Evolutionary conservation across 2,888 invertebrate genomes (phyloP).

Genomic region (Galerucella nymphaeae): DNA sequence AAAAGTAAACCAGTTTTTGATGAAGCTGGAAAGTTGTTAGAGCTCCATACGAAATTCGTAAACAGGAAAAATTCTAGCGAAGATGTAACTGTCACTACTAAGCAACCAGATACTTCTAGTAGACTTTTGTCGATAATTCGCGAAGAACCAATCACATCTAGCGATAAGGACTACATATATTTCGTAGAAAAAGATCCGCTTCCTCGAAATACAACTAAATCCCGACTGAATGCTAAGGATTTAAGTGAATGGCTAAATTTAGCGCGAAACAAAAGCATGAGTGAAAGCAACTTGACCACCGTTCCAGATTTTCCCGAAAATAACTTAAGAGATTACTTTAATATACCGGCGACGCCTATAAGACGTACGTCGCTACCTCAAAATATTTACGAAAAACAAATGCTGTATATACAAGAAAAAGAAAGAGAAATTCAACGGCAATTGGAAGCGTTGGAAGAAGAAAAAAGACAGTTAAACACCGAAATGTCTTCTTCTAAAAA

Average conservation of each 20-base stretch:
- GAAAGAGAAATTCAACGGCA: slow-evolving; percentile 76
- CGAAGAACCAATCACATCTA: slow-evolving; percentile 57
- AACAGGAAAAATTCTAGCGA: slow-evolving; percentile 66
- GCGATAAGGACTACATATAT: slow-evolving; percentile 42
- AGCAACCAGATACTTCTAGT: slow-evolving; percentile 61
- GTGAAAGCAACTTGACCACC: slow-evolving; percentile 51
- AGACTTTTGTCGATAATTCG: slow-evolving; percentile 74
- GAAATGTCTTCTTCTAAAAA: slow-evolving; percentile 63
- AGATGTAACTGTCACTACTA: slow-evolving; percentile 38
- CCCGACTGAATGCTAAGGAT: slow-evolving; percentile 60
- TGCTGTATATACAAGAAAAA: slow-evolving; percentile 75
- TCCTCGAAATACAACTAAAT: slow-evolving; percentile 44
- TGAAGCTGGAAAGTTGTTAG: slow-evolving; percentile 73
- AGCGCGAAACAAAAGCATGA: slow-evolving; percentile 61
- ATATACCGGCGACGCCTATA: slow-evolving; percentile 38
- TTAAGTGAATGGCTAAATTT: slow-evolving; percentile 68
- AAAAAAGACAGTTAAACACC: slow-evolving; percentile 63
- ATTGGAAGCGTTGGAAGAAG: slow-evolving; percentile 72
- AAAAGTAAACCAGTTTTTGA: slow-evolving; percentile 68
- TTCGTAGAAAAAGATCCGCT: slow-evolving; percentile 44
- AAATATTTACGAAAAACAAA: slow-evolving; percentile 73
- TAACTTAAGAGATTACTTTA: slow-evolving; percentile 47
- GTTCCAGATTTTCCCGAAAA: slow-evolving; percentile 48
- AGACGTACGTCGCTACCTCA: slow-evolving; percentile 73
- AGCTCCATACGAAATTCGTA: slow-evolving; percentile 77